Evolutionary conservation across 2,888 invertebrate species (phyloP), one percentile per base, ranked within the genome.

Genomic region (Tetrapedia diversipes): DNA sequence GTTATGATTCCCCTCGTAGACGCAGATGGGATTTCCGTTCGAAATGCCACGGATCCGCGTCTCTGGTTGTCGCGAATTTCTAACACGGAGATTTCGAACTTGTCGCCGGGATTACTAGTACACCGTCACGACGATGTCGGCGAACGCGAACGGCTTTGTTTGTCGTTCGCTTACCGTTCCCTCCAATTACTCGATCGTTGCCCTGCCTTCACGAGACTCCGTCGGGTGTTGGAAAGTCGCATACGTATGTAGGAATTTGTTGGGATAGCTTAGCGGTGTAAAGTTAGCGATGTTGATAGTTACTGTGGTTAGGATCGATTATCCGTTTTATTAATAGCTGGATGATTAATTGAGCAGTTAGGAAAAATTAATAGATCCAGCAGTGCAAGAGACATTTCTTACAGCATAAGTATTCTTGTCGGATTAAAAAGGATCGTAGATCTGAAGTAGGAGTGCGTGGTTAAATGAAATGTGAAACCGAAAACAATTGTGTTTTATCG

Each of bases 1-100:
- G 74, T 83, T 82, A 80, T 43, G 83, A 71, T 66, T 74, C 65
- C 29, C 63, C 57, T 34, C 51, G 32, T 29, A 27, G 29, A 41
- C 34, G 66, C 37, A 41, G 34, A n/a, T 41, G 43, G 76, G 60
- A 73, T 73, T 66, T 69, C 59, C 70, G 71, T 73, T 34, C 63
- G 65, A 64, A 71, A 67, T 39, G 49, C 39, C 63, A 19, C 22
- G 56, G 32, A 22, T 49, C 54, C 24, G 34, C 43, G 43, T n/a
- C 14, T 7, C 27, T 27, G 71, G 24, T 64, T 63, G 64, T 71
- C 74, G 39, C 53, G 45, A 64, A 64, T 72, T 64, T 75, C 74
- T 65, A 53, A 59, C 57, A 29, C 59, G 47, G 16, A 22, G 39
- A 41, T 56, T n/a, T 47, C 64, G 45, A 72, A 72, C 47, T 57